These are phyloP conservation scores for Labeo catla DNA, from an alignment of 2,113 vertebrate genomes.

Conservation along the genomic window DNA sequence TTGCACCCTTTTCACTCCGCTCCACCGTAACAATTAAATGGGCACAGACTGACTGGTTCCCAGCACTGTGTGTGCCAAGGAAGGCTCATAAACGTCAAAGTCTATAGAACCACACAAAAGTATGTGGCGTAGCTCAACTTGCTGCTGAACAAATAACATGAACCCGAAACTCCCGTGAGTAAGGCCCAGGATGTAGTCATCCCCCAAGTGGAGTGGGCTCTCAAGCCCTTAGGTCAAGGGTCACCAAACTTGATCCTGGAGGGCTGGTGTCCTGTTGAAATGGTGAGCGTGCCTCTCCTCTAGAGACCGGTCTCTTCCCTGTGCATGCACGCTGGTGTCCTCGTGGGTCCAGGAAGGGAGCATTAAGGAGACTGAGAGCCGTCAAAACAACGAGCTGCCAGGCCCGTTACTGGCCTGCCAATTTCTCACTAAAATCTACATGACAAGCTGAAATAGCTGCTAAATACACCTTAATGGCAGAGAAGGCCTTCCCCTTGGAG, in stretches of 20 bases:
- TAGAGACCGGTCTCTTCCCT: no score
- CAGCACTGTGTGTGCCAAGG: not conserved
- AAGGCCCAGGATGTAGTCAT: slow-evolving; percentile 11
- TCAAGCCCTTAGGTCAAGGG: not conserved
- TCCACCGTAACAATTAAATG: no score
- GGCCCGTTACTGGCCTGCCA: not conserved
- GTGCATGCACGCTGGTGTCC: no score
- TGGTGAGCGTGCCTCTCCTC: no score
- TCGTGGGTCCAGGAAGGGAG: not conserved
- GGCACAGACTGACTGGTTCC: not conserved
- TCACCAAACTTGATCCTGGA: no score
- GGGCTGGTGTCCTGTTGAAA: no score
- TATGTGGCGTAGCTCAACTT: not conserved
- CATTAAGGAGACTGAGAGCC: no score
- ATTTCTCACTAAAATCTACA: slow-evolving; percentile 16
- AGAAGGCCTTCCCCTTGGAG: slow-evolving; percentile 21
- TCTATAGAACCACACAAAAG: slow-evolving; percentile 6
- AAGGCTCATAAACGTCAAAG: not conserved
- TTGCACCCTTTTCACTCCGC: not conserved
- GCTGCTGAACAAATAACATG: not conserved
- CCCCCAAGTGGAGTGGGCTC: not conserved
- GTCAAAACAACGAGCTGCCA: no score
- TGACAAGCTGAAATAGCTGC: slow-evolving; percentile 26
- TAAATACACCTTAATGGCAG: slow-evolving; percentile 25
- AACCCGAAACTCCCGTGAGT: not conserved